Evolutionary conservation across 2,113 vertebrate genomes (phyloP).

Genomic region (Anguilla japonica): DNA sequence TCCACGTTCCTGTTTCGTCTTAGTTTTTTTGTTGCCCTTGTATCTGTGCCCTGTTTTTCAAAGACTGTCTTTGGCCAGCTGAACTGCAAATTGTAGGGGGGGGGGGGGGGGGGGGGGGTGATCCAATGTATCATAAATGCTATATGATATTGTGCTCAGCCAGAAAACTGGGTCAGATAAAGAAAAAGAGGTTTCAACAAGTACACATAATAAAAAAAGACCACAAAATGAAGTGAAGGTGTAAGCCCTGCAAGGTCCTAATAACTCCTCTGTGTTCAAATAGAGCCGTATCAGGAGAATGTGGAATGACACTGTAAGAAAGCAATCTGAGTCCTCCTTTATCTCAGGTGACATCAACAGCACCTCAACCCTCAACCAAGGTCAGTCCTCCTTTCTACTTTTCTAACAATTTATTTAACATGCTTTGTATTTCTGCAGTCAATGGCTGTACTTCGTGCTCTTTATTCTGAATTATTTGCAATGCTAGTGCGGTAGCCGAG

Average conservation of each 20-base stretch:
- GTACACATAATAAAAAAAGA: background rate
- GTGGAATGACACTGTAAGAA: slow-evolving; percentile 99
- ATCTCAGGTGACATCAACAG: slow-evolving; percentile 99
- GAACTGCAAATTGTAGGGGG: slow-evolving; percentile 23
- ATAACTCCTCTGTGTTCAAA: slow-evolving; percentile 72
- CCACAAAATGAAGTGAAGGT: background rate
- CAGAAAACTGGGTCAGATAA: slow-evolving; percentile 9
- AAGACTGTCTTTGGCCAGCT: slow-evolving; percentile 35
- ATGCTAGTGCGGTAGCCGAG: background rate
- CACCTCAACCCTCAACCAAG: slow-evolving; percentile 99
- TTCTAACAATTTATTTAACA: background rate
- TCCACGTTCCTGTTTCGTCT: background rate
- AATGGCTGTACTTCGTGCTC: background rate
- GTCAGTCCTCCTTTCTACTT: slow-evolving; percentile 75
- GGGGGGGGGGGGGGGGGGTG: background rate
- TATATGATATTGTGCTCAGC: background rate
- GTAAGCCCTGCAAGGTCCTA: slow-evolving; percentile 41
- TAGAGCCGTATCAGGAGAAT: slow-evolving; percentile 99
- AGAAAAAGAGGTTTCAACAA: background rate
- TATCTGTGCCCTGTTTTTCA: background rate
- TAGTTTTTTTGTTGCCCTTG: background rate
- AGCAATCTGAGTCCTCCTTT: slow-evolving; percentile 99
- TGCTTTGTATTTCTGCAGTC: background rate
- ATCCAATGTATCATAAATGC: slow-evolving; percentile 7
- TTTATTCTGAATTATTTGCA: background rate